Percentiles rank a stretch among this genome's conserved stretches.
These are phyloP conservation scores for Hipposideros armiger DNA, from an alignment of 2,113 vertebrate genomes.

Conservation along the genomic window DNA sequence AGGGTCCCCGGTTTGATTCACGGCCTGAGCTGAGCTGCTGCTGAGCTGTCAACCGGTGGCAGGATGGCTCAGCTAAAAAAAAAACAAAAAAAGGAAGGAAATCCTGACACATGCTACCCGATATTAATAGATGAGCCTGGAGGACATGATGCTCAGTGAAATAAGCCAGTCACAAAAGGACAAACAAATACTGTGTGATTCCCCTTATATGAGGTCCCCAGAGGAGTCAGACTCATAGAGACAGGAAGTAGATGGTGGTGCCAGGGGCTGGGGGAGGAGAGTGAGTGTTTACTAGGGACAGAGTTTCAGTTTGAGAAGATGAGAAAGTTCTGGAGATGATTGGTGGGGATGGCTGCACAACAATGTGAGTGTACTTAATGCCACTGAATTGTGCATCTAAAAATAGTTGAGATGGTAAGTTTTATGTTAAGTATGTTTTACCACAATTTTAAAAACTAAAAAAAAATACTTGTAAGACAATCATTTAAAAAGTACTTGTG, in stretches of 20 bases:
- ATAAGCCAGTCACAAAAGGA: background rate
- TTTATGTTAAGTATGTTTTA: background rate
- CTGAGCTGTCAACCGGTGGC: no score
- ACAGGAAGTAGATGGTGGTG: no score
- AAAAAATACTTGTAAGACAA: background rate
- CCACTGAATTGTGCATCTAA: background rate
- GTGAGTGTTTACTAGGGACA: no score
- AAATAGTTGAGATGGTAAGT: background rate
- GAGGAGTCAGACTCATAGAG: no score
- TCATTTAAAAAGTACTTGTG: background rate
- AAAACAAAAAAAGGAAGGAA: background rate
- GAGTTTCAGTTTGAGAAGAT: no score
- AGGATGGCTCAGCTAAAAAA: no score
- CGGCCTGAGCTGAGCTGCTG: no score
- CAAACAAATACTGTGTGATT: background rate
- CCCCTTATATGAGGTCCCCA: no score
- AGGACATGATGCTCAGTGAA: background rate
- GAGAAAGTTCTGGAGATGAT: no score
- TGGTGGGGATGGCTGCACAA: no score
- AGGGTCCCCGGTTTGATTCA: no score
- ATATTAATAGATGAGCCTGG: background rate
- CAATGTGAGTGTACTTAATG: background rate
- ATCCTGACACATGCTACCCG: background rate
- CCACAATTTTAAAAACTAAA: background rate
- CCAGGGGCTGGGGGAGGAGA: no score